Base-by-base conservation (phyloP, 30 jellyfish, hydroid and myxozoan genomes). In the Aurelia coerulea region DNA sequence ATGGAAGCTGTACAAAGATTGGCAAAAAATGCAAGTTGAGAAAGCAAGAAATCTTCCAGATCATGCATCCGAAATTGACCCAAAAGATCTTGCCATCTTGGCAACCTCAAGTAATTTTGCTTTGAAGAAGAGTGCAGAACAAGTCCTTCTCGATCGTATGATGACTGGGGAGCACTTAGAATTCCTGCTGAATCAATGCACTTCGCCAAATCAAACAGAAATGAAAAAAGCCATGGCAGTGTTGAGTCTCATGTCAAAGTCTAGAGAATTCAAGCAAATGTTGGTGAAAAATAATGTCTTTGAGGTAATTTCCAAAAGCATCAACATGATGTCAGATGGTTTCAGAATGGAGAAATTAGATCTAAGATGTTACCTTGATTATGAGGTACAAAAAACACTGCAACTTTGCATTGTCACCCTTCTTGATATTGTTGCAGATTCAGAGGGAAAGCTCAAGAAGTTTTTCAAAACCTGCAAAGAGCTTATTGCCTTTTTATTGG, bases 121-220 rank as follows among this genome's bases (percentile, higher is more conserved):
- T 16, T 68, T 92, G 78, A 81, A 69, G 78, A 63, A 83, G 60
- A 54, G 94, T 60, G 98, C 98, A 29, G 97, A 92, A 71, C 97
- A 87, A 68, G 81, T 92, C 23, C 67, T 92, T 15, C 15, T 68
- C 13, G 96, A 92, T 33, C 95, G 97, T 17, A 86, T 96, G 76
- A 46, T 88, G 54, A 37, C 92, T 6, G 81, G 68, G 39, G 34
- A 35, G 56, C 67, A 80, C 59, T 66, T 92, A n/a, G 7, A 33
- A 3, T 76, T 35, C 29, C 78, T 92, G 6, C 88, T 87, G 1
- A 63, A 88, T 19, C 65, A 65, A 16, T 83, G 95, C 51, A 6
- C 68, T 7, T 41, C 74, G 6, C 88, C 77, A 3, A 89, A 88
- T 68, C 46, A 41, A 53, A 73, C 63, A 29, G 79, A 69, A 23